Evolutionary conservation across 2,113 vertebrate species (phyloP), one percentile per base, ranked within the genome.

Genomic region (Galbula dea): DNA sequence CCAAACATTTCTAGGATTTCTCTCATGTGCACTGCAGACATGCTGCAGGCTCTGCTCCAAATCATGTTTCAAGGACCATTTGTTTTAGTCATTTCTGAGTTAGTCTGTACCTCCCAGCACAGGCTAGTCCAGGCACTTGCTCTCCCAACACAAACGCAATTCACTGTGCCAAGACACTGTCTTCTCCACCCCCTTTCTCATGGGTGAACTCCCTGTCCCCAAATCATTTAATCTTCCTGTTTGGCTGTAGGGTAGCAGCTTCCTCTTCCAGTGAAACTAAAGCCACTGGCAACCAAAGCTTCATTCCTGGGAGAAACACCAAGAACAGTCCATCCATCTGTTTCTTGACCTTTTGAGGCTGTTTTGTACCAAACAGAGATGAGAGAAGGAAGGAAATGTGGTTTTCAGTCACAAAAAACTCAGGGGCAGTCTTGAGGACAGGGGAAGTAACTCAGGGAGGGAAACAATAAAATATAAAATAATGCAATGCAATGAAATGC

Each of bases 1-100:
- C 85, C 85, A 91, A 30, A 79, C 55, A 59, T 89, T 89, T 95
- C 90, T 93, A 96, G 95, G 67, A 93, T 96, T 96, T 88, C 89
- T 91, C 85, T 89, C 46, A 34, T 80, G 68, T 78, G 85, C 15
- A 2, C 61, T 86, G 76, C 77, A 94, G 80, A 83, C 1, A 0
- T 78, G 51, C 82, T 84, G 30, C n/a, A 79, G 94, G 84, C 93
- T 79, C 30, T 89, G 54, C 81, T 95, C 91, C 93, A 96, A 88
- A 86, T 86, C 48, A 7, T 59, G 93, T 88, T 96, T 96, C 79
- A 95, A 86, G 88, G 51, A 74, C 67, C 89, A 85, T 96, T 96
- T 96, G 78, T 83, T 96, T 83, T 79, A 93, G 67, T 93, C 1
- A 86, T 91, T 96, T 89, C 79, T 84, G 57, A 51, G 65, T 88